Evolutionary conservation across 2,113 vertebrate genomes (phyloP).

Genomic region (Meleagris gallopavo): DNA sequence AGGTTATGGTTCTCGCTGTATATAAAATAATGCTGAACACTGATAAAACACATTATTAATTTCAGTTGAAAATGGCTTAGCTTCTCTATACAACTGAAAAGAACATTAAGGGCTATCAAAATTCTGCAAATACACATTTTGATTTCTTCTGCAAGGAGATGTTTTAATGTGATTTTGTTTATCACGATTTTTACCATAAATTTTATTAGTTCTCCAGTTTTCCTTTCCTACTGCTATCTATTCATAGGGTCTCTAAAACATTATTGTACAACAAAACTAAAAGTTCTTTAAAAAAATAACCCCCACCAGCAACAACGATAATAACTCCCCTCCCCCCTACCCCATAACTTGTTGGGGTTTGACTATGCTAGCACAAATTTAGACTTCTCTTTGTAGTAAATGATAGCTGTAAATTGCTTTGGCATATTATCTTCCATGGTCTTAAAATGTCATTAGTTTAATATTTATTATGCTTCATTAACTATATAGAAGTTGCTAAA

Average conservation of each 20-base stretch:
- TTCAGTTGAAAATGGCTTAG: conserved; percentile 25
- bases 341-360: not conserved
- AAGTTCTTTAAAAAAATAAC: not conserved
- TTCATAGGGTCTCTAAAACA: not conserved
- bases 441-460: conserved; percentile 57
- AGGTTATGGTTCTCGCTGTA: not conserved
- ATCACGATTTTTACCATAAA: not conserved
- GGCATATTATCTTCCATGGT: conserved; percentile 18
- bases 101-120: conserved; percentile 3
- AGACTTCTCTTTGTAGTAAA: not conserved
- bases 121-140: not conserved
- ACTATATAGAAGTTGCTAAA: conserved; percentile 38
- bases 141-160: conserved; percentile 3
- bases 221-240: not conserved
- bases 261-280: conserved; percentile 1
- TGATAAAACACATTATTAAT: conserved; percentile 1
- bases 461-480: conserved; percentile 61
- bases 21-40: not conserved
- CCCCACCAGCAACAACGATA: not conserved
- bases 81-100: not conserved
- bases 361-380: not conserved
- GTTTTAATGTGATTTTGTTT: conserved; percentile 22
- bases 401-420: conserved; percentile 29
- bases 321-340: not conserved
- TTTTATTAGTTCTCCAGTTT: conserved; percentile 12